Evolutionary conservation across 1,140 invertebrate species (phyloP), one percentile per base, ranked within the genome.

Genomic region (Nasonia longicornis): DNA sequence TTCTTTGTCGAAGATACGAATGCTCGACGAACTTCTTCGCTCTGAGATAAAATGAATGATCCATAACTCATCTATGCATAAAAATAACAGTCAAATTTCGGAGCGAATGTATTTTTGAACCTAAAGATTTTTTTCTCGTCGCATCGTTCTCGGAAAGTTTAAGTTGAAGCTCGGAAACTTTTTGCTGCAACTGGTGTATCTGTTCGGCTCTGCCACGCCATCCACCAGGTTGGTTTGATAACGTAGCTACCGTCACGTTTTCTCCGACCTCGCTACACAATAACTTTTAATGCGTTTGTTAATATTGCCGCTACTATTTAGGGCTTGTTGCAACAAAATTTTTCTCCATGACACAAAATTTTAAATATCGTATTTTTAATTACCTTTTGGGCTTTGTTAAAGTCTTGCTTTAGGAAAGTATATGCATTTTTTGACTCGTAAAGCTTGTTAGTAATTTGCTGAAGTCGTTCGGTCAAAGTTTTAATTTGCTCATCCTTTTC

Each of bases 171-270:
- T 95, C 94, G 20, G 86, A 86, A 66, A 95, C 89, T 90, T 93
- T 94, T 80, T 93, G 91, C 84, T 94, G 93, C 35, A 95, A 86
- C 42, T 93, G 89, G 20, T 92, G 85, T 79, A 95, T 95, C 86
- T 95, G 94, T 83, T 95, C 93, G 2, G 94, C 94, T 83, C 95
- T 91, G 11, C 95, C 95, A 83, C 94, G 93, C 94, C 94, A 95
- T 48, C 91, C 91, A 52, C 89, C 89, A 20, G 90, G 82, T 87
- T 91, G 91, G 29, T 87, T 91, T 73, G 91, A 91, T 64, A 92
- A 76, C 8, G 84, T 79, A n/a, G 86, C 85, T 14, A 92, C 84
- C 38, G 89, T 91, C 0, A 89, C 84, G 79, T 92, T 92, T 80
- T 95, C 94, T 2, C 95, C 95, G 29, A 94, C 83, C 85, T 91